These are phyloP conservation scores for Drosophila nr. fundita DNA, from an alignment of 2,888 invertebrate genomes.

Conservation along the genomic window DNA sequence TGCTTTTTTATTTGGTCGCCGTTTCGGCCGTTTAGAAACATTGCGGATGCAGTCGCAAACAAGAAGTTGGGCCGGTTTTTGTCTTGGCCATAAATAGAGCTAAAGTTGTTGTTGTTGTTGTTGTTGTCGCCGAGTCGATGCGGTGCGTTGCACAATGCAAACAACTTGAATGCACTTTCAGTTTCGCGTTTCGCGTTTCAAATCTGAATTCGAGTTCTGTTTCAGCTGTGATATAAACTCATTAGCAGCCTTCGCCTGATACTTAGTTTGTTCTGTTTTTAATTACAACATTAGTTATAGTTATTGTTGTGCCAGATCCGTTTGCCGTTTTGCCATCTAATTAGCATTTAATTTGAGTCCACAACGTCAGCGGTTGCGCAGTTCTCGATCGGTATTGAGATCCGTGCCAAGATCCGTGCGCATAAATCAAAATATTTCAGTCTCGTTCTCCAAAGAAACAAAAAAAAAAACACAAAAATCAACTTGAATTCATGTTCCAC, in stretches of 20 bases:
- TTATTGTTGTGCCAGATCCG: constrained; percentile 62
- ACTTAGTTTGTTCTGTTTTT: constrained; percentile 47
- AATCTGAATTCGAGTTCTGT: constrained; percentile 34
- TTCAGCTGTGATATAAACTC: constrained; percentile 34
- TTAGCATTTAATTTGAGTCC: constrained; percentile 68
- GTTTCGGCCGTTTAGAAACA: constrained; percentile 68
- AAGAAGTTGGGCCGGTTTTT: constrained; percentile 76
- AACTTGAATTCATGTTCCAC: constrained; percentile 37
- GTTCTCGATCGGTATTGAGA: constrained; percentile 36
- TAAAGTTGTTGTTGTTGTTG: constrained; percentile 30
- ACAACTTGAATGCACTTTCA: constrained; percentile 64
- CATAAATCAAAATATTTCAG: constrained; percentile 72
- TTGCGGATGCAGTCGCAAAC: constrained; percentile 72
- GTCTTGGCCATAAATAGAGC: constrained; percentile 73
- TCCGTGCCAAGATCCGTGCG: constrained; percentile 61
- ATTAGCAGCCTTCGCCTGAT: constrained; percentile 21
- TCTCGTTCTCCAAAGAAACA: constrained; percentile 29
- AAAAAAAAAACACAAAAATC: constrained; percentile 17
- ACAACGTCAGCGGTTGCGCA: constrained; percentile 42
- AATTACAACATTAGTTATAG: constrained; percentile 62
- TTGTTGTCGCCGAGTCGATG: constrained; percentile 38
- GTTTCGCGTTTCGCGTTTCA: constrained; percentile 38
- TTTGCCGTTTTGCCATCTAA: constrained; percentile 51
- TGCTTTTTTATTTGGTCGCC: constrained; percentile 39
- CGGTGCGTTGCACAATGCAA: constrained; percentile 69